These are phyloP conservation scores for Pristionchus japonicus DNA, from an alignment of 2,888 invertebrate genomes.

Conservation along the genomic window DNA sequence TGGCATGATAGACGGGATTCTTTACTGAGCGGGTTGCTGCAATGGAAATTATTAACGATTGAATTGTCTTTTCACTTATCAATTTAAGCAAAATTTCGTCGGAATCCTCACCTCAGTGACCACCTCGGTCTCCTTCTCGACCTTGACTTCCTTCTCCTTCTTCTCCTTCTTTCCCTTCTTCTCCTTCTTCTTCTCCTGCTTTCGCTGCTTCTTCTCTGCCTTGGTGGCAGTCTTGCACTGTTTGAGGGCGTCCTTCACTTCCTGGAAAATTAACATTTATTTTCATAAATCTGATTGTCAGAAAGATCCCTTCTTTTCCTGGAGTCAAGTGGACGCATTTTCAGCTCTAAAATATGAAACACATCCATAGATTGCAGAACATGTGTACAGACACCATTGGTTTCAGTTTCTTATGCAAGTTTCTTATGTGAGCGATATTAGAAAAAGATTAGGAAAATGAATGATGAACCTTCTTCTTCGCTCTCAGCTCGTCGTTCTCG, in stretches of 20 bases:
- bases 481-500: conserved; percentile 41
- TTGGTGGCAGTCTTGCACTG: conserved; percentile 24
- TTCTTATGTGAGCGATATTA: too few species aligned
- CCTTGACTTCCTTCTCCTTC: conserved; percentile 14
- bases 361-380: too few species aligned
- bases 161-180: neutral
- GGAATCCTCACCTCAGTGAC: neutral
- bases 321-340: too few species aligned
- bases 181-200: conserved; percentile 34
- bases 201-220: conserved; percentile 21
- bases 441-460: too few species aligned
- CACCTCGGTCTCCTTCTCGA: neutral
- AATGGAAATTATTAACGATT: neutral
- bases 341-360: too few species aligned
- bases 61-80: neutral
- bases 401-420: too few species aligned
- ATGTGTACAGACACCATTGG: too few species aligned
- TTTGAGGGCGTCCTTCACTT: conserved; percentile 38
- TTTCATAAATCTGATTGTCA: neutral
- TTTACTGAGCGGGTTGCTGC: neutral
- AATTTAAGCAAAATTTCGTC: too few species aligned
- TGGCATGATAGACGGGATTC: neutral
- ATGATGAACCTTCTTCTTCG: conserved; percentile 39
- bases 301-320: too few species aligned
- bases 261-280: conserved; percentile 12